Percentiles rank a stretch among this genome's conserved stretches.
These are phyloP conservation scores for Stercorarius parasiticus DNA, from an alignment of 2,113 vertebrate species.

Conservation along the genomic window DNA sequence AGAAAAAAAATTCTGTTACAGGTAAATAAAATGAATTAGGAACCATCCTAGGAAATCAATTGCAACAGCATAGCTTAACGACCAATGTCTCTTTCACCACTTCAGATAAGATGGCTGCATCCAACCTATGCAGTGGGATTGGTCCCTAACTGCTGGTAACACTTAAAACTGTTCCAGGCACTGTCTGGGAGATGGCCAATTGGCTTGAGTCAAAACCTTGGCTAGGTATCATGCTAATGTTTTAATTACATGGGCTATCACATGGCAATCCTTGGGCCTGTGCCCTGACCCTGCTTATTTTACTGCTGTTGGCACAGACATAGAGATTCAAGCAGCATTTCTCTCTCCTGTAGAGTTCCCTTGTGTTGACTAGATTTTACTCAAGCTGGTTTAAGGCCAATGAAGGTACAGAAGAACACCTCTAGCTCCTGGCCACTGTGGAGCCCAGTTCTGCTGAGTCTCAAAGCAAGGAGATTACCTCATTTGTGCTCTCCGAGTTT, in stretches of 20 bases:
- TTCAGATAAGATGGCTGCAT: neutral
- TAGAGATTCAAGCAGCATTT: neutral
- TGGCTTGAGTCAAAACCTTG: neutral
- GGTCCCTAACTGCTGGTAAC: neutral
- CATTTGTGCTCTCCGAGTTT: neutral
- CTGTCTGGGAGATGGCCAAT: neutral
- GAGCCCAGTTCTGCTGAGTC: neutral
- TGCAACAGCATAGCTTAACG: neutral
- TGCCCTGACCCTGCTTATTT: neutral
- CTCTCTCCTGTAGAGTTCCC: neutral
- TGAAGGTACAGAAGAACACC: neutral
- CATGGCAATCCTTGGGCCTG: neutral
- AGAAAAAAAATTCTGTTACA: neutral
- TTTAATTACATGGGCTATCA: neutral
- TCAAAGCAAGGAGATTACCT: neutral
- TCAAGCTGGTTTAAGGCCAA: neutral
- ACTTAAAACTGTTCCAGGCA: neutral
- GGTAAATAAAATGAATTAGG: neutral
- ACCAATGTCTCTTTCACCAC: neutral
- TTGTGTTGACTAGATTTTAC: neutral
- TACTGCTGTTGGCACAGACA: neutral
- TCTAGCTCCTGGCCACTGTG: neutral
- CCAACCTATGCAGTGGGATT: neutral
- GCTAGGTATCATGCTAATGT: neutral
- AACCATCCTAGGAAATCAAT: fast-evolving